Evolutionary conservation across 1,140 invertebrate species (phyloP).

Genomic region (Heliconius congener): DNA sequence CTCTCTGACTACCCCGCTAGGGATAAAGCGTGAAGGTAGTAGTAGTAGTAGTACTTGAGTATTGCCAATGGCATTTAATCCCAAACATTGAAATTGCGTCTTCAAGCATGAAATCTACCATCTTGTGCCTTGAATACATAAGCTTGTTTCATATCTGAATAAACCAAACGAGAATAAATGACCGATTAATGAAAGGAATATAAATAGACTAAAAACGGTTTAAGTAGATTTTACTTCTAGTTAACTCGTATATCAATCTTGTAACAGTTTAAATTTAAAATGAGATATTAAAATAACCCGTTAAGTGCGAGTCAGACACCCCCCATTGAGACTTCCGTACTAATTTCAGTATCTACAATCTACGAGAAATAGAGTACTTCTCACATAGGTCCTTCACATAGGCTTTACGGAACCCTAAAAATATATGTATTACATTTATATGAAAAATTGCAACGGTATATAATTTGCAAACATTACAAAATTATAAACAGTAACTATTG

Average conservation of each 20-base stretch:
- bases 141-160: background rate
- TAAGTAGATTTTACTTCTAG: background rate
- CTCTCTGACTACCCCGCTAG: too few relatives aligned
- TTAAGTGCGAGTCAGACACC: too few relatives aligned
- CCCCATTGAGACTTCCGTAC: too few relatives aligned
- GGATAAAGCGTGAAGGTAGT: too few relatives aligned
- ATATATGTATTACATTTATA: too few relatives aligned
- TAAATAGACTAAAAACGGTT: background rate
- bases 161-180: background rate
- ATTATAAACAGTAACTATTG: background rate
- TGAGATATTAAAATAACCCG: background rate
- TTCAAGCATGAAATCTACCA: conserved; percentile 10
- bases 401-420: too few relatives aligned
- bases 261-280: background rate
- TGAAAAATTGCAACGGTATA: too few relatives aligned
- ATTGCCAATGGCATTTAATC: background rate
- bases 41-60: too few relatives aligned
- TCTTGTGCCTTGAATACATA: background rate
- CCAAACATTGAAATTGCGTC: conserved; percentile 6
- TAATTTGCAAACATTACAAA: background rate
- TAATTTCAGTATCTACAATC: too few relatives aligned
- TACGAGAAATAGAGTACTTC: too few relatives aligned
- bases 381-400: too few relatives aligned
- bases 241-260: background rate
- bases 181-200: background rate